Base-by-base conservation (phyloP, 2,113 vertebrate species). In the Platichthys flesus region DNA sequence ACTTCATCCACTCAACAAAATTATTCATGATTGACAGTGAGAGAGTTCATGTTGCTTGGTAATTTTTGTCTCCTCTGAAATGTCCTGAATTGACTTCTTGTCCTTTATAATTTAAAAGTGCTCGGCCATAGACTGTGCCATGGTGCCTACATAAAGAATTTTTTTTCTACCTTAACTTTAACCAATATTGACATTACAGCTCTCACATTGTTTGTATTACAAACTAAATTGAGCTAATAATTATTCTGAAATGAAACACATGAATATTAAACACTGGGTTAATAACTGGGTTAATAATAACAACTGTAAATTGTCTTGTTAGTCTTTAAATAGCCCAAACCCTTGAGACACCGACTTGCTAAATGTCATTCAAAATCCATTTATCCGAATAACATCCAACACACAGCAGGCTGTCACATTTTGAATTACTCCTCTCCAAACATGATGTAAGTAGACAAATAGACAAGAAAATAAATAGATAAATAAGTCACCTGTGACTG, bases 1-100 rank as follows among this genome's bases (percentile, higher is more conserved):
- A 20, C 40, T 51, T n/a, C 61, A 45, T 28, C 40, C 45, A 24
- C 62, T n/a, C 18, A 57, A 47, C 59, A 57, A 67, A 84, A 86
- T 72, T 67, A 82, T 86, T 86, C 59, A 82, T 73, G 72, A 76
- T 52, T 18, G 15, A 47, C 45, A n/a, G 5, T 20, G 47, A 18
- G 47, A 49, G 16, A 49, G 47, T 49, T 15, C 16, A 49, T 7
- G 18, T 18, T 49, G 18, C 20, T 42, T 37, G 35, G 35, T 37
- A 37, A 37, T 37, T 37, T 37, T 9, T 37, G 35, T 37, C 8
- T 37, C 35, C 35, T 37, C 8, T 37, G 8, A 37, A 42, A 42
- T 42, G 40, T 42, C 40, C 40, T 42, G 9, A 42, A 42, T 42
- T 42, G 40, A 42, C 40, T 42, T 5, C 45, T 47, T 47, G 15